Conservation (phyloP, 2,113 vertebrate genomes). For the Heterochromis multidens region DNA sequence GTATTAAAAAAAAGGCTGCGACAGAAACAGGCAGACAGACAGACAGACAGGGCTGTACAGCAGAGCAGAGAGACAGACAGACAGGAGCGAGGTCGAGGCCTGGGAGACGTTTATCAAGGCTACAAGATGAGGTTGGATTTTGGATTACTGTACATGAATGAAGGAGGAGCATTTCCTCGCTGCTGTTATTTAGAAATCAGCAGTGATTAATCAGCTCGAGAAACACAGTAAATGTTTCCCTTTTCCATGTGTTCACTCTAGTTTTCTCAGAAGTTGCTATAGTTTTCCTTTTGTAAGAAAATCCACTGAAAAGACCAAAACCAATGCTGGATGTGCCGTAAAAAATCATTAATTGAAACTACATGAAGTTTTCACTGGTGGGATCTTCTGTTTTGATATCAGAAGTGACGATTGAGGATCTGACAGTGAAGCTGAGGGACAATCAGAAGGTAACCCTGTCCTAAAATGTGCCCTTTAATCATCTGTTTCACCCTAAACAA, state of each 20-base stretch:
- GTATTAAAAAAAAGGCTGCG: slow-evolving; percentile 62
- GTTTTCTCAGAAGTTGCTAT: not conserved
- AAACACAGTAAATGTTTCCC: not conserved
- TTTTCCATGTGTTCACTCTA: not conserved
- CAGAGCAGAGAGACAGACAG: not conserved
- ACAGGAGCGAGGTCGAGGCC: not conserved
- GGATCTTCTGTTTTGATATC: accelerated
- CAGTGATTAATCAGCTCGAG: not conserved
- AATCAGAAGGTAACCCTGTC: not conserved
- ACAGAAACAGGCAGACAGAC: not conserved
- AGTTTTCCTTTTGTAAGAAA: not conserved
- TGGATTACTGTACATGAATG: not conserved
- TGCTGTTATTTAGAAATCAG: not conserved
- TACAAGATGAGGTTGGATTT: not conserved
- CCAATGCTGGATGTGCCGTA: not conserved
- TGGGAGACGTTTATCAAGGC: not conserved
- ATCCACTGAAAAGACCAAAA: not conserved
- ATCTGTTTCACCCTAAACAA: too few relatives aligned
- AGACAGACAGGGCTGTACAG: not conserved
- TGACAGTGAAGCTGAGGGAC: not conserved
- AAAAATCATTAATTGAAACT: not conserved
- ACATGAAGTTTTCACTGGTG: not conserved
- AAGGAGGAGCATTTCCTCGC: not conserved
- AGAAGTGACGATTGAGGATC: not conserved
- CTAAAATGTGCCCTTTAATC: too few relatives aligned